Conservation (phyloP, 2,888 invertebrate genomes). For the Trissolcus brochymenae region DNA sequence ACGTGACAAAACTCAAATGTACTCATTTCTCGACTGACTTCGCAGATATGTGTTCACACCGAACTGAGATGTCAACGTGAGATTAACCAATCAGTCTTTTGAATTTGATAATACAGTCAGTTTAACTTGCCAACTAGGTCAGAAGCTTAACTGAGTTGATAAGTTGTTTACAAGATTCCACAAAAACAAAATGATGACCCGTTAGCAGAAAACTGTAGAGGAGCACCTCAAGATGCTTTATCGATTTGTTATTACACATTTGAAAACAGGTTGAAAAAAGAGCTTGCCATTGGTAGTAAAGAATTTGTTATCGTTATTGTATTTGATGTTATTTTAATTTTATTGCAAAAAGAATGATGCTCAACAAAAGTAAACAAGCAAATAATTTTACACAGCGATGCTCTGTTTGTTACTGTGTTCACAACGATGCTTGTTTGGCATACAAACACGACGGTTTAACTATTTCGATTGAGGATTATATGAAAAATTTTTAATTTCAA, state of each 20-base stretch:
- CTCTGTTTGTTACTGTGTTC: no score
- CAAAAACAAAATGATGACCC: not conserved
- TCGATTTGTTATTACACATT: no score
- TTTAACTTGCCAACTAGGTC: constrained; percentile 29
- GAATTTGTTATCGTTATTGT: no score
- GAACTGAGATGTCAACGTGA: constrained; percentile 23
- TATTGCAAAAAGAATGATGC: no score
- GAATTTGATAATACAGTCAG: constrained; percentile 29
- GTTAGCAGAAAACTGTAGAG: not conserved
- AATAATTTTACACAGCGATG: no score
- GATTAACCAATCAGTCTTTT: constrained; percentile 35
- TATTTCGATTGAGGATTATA: constrained; percentile 4
- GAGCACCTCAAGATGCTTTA: no score
- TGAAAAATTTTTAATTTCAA: constrained; percentile 15
- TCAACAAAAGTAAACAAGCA: no score
- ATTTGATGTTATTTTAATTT: no score
- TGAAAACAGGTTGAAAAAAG: no score
- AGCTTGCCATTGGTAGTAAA: no score
- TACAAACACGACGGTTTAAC: not conserved
- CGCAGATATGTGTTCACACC: constrained; percentile 27
- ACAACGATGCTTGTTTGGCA: not conserved
- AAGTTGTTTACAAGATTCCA: constrained; percentile 2
- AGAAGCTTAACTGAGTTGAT: constrained; percentile 10
- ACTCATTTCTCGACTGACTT: constrained; percentile 17
- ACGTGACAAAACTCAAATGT: constrained; percentile 1